phyloP scores from a whole-genome alignment of 2,797 vertebrate genomes.

The Darevskia mixta region DNA sequence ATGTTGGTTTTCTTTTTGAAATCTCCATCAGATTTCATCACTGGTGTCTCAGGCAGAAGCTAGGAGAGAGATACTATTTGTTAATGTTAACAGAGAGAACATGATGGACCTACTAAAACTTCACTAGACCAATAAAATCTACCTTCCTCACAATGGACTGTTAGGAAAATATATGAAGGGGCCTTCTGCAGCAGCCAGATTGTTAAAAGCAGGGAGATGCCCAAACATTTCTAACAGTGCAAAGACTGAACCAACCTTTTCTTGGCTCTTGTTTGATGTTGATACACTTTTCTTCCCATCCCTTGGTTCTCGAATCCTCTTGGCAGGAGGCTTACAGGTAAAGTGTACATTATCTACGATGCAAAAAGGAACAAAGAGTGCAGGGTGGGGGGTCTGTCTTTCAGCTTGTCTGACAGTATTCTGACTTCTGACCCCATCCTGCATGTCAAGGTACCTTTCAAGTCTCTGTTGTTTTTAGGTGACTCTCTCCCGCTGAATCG shows the following conservation, averaged over 20 bases:
- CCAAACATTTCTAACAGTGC: not conserved
- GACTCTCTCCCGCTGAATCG: constrained; percentile 49
- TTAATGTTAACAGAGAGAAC: not conserved
- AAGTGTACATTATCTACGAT: not conserved
- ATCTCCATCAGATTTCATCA: not conserved
- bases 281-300: not conserved
- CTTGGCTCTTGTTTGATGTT: not conserved
- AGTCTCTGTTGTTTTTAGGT: not conserved
- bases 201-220: not conserved
- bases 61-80: not conserved
- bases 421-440: not conserved
- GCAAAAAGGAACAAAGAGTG: not conserved
- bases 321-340: not conserved
- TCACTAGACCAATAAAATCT: not conserved
- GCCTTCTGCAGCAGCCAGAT: not conserved
- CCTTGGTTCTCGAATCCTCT: not conserved
- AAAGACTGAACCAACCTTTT: not conserved
- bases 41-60: not conserved
- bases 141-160: not conserved
- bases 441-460: not conserved
- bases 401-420: no score
- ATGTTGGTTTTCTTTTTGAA: not conserved
- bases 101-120: not conserved
- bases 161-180: not conserved
- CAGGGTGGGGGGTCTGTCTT: not conserved